Conservation (phyloP, 2,888 invertebrate genomes). For the Nomada flava region DNA sequence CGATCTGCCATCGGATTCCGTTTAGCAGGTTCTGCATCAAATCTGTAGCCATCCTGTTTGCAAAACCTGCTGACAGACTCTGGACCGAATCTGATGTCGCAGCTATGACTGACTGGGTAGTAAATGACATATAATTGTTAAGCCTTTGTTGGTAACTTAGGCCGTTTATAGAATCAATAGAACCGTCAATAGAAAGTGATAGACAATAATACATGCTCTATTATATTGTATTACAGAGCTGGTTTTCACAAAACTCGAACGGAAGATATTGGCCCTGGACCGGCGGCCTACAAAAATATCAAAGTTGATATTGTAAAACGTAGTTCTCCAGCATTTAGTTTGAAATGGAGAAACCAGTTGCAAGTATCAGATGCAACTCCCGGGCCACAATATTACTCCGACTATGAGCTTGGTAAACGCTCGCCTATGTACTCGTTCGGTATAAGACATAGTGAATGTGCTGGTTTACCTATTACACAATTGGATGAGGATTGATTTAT, state of each 20-base stretch:
- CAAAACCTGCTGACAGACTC: no score
- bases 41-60: no score
- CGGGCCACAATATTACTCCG: conserved; percentile 77
- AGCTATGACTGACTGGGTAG: no score
- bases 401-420: conserved; percentile 63
- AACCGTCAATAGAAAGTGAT: neutral
- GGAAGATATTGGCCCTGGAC: conserved; percentile 75
- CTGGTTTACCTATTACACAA: conserved; percentile 86
- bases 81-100: no score
- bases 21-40: no score
- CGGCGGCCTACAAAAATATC: conserved; percentile 75
- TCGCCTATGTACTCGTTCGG: conserved; percentile 86
- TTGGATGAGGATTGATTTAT: conserved; percentile 83
- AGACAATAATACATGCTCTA: neutral
- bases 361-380: conserved; percentile 66
- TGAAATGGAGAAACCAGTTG: conserved; percentile 67
- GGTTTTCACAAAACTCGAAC: conserved; percentile 41
- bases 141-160: no score
- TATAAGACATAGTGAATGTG: conserved; percentile 85
- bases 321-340: conserved; percentile 75
- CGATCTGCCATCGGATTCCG: no score
- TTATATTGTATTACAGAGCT: conserved; percentile 60
- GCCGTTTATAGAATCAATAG: no score
- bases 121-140: no score
- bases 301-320: conserved; percentile 73